These are phyloP conservation scores for Ctenosaura bakeri DNA, from an alignment of 2,797 vertebrate species.

Conservation along the genomic window DNA sequence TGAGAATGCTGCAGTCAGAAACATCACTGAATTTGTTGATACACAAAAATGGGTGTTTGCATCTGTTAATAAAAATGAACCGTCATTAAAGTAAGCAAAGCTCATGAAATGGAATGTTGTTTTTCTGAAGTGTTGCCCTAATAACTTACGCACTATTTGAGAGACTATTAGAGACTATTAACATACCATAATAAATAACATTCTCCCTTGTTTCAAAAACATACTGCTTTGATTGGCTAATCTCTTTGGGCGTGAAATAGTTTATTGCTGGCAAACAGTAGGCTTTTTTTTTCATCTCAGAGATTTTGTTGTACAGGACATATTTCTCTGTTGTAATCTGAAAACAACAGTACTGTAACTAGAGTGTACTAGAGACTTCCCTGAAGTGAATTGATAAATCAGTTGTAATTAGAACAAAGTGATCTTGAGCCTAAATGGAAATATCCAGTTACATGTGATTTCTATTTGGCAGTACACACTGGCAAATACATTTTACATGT, in stretches of 20 bases:
- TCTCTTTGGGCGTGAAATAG: slow-evolving; percentile 26
- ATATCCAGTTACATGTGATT: slow-evolving; percentile 66
- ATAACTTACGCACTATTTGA: neutral
- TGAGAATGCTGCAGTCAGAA: too few species aligned
- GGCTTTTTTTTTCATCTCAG: slow-evolving; percentile 32
- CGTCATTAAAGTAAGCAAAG: neutral
- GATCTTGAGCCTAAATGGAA: slow-evolving; percentile 60
- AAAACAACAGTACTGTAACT: slow-evolving; percentile 50
- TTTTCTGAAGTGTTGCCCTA: neutral
- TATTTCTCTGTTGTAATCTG: slow-evolving; percentile 15
- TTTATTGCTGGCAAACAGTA: neutral
- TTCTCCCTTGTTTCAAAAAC: neutral
- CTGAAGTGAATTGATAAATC: slow-evolving; percentile 70
- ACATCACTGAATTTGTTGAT: neutral
- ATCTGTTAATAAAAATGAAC: neutral
- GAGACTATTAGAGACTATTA: neutral
- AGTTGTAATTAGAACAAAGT: slow-evolving; percentile 70
- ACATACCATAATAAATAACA: slow-evolving; percentile 10
- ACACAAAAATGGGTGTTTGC: neutral
- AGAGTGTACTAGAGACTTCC: slow-evolving; percentile 46
- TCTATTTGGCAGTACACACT: slow-evolving; percentile 58
- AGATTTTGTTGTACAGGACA: slow-evolving; percentile 48
- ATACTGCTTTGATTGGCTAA: neutral
- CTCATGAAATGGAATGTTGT: neutral
- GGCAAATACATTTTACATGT: slow-evolving; percentile 66